A percentile compares a stretch with the other conserved stretches of the same genome.
phyloP scores from a whole-genome alignment of 64 coral and sea anemone genomes.

The Dendronephthya gigantea region DNA sequence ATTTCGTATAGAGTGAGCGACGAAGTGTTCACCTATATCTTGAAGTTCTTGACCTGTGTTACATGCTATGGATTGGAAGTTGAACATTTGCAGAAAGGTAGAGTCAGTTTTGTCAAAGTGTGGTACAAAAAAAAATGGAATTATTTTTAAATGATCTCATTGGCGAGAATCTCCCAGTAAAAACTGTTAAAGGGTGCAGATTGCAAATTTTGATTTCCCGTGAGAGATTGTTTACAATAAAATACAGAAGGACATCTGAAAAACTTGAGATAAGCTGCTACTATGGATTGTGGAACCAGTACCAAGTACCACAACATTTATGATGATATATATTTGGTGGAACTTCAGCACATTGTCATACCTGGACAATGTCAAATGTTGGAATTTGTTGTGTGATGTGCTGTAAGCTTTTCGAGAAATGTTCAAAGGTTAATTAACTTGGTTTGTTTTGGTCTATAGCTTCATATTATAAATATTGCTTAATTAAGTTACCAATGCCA shows the following conservation, averaged over 20 bases:
- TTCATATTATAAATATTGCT: too few species aligned
- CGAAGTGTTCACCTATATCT: constrained; percentile 60
- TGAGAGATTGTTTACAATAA: constrained; percentile 48
- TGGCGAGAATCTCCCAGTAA: constrained; percentile 45
- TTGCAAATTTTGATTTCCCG: constrained; percentile 43
- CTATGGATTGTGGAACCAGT: constrained; percentile 57
- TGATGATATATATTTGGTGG: not conserved
- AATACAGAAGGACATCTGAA: constrained; percentile 47
- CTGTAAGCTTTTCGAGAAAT: too few species aligned
- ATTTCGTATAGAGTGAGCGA: constrained; percentile 57
- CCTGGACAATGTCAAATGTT: too few species aligned
- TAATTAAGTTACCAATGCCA: too few species aligned
- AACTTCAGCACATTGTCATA: too few species aligned
- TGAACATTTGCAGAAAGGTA: constrained; percentile 21
- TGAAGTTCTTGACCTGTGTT: constrained; percentile 73
- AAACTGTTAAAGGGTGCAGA: constrained; percentile 32
- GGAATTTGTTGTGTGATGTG: too few species aligned
- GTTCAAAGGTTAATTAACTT: too few species aligned
- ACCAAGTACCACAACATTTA: constrained; percentile 60
- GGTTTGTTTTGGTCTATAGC: too few species aligned
- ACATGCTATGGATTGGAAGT: constrained; percentile 51
- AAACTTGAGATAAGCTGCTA: constrained; percentile 52
- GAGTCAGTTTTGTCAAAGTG: constrained; percentile 38
- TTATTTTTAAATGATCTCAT: constrained; percentile 57
- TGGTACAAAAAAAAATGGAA: constrained; percentile 49